phyloP scores from a whole-genome alignment of 2,888 invertebrate species.

The Cenopis cana region DNA sequence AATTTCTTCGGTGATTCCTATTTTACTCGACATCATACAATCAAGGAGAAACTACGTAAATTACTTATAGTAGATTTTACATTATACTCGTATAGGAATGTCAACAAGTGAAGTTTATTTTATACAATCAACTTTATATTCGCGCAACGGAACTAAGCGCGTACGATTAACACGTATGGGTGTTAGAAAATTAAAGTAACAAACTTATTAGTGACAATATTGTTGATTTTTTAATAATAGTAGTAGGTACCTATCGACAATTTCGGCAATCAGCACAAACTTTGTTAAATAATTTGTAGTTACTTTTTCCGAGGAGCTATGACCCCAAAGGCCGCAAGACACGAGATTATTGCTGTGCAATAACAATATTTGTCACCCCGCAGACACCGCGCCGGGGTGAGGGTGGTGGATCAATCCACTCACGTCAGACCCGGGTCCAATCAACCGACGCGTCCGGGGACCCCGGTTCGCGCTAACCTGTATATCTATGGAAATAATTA shows the following conservation, averaged over 20 bases:
- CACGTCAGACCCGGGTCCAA: constrained; percentile 79
- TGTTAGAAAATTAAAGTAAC: too few species aligned
- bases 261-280: too few species aligned
- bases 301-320: too few species aligned
- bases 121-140: background rate
- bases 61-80: background rate
- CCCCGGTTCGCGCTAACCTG: constrained; percentile 54
- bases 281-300: too few species aligned
- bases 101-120: background rate
- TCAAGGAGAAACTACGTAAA: too few species aligned
- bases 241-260: too few species aligned
- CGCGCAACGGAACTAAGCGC: background rate
- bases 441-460: constrained; percentile 80
- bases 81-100: background rate
- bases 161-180: too few species aligned
- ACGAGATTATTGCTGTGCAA: constrained; percentile 33
- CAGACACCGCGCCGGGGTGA: constrained; percentile 46
- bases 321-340: constrained; percentile 1
- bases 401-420: constrained; percentile 78
- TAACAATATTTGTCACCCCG: constrained; percentile 43
- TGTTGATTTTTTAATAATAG: too few species aligned
- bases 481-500: constrained; percentile 25
- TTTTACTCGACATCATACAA: too few species aligned
- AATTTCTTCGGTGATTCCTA: too few species aligned
- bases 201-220: too few species aligned